These are phyloP conservation scores for Aporophyla nigra DNA, from an alignment of 2,888 invertebrate species.

Conservation along the genomic window DNA sequence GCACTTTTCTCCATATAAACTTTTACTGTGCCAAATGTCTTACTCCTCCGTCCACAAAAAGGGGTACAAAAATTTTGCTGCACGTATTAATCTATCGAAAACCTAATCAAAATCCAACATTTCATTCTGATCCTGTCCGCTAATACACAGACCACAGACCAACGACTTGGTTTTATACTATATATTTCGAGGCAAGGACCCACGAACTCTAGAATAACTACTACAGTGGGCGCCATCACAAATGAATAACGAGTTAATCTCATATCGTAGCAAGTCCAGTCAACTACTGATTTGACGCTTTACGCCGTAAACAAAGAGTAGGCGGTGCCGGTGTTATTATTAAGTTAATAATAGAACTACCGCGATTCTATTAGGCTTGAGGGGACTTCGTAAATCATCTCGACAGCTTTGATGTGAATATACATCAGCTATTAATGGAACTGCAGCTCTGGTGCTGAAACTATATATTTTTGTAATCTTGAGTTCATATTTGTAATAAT, in stretches of 20 bases:
- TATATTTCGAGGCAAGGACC: neutral
- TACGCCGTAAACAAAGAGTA: conserved; percentile 49
- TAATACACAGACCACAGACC: neutral
- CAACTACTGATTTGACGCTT: conserved; percentile 49
- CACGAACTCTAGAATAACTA: neutral
- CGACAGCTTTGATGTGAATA: conserved; percentile 18
- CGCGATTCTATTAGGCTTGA: conserved; percentile 47
- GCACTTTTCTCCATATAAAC: too few species aligned
- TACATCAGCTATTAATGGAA: conserved; percentile 23
- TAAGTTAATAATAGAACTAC: conserved; percentile 47
- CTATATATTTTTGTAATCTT: neutral
- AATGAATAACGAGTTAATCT: conserved; percentile 52
- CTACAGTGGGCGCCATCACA: conserved; percentile 31
- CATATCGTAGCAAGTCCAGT: conserved; percentile 32
- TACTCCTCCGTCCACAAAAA: too few species aligned
- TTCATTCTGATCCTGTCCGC: neutral
- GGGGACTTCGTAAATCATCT: conserved; percentile 27
- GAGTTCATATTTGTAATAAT: neutral
- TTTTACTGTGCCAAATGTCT: too few species aligned
- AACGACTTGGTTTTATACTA: neutral
- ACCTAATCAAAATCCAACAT: neutral
- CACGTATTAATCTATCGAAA: too few species aligned
- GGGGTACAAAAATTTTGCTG: too few species aligned
- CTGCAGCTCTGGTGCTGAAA: conserved; percentile 13
- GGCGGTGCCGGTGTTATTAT: conserved; percentile 44